Conservation (phyloP, 2,888 invertebrate species). For the Campoplex capitator region DNA sequence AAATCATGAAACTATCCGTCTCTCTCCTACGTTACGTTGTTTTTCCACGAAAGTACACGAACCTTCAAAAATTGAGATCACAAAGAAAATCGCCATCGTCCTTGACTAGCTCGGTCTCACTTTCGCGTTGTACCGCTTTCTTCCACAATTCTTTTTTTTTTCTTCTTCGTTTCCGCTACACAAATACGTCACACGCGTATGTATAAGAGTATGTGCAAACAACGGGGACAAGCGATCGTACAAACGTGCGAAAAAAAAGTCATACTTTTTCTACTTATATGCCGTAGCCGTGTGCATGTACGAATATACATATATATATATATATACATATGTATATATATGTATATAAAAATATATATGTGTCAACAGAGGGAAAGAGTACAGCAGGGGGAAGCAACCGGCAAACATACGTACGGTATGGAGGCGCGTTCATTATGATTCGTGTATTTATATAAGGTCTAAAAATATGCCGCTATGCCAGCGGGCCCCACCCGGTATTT, state of each 20-base stretch:
- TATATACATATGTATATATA: slow-evolving; percentile 29
- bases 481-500: slow-evolving; percentile 84
- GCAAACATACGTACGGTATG: slow-evolving; percentile 72
- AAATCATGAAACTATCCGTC: not conserved
- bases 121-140: slow-evolving; percentile 23
- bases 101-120: slow-evolving; percentile 32
- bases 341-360: no score
- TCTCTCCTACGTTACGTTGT: slow-evolving; percentile 50
- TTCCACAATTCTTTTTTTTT: slow-evolving; percentile 45
- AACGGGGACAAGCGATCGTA: slow-evolving; percentile 63
- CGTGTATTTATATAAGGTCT: slow-evolving; percentile 85
- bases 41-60: not conserved
- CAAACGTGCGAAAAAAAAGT: slow-evolving; percentile 50
- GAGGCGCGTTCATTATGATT: slow-evolving; percentile 84
- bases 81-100: slow-evolving; percentile 32
- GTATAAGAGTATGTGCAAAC: slow-evolving; percentile 59
- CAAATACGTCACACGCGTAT: slow-evolving; percentile 54
- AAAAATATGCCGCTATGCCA: slow-evolving; percentile 84
- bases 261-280: not conserved
- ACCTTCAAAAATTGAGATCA: not conserved
- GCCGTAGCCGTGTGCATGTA: not conserved
- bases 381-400: slow-evolving; percentile 67
- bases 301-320: slow-evolving; percentile 21
- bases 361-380: slow-evolving; percentile 71
- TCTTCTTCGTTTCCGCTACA: slow-evolving; percentile 46